Conservation (phyloP, 2,888 invertebrate genomes). For the Notocelia uddmanniana region DNA sequence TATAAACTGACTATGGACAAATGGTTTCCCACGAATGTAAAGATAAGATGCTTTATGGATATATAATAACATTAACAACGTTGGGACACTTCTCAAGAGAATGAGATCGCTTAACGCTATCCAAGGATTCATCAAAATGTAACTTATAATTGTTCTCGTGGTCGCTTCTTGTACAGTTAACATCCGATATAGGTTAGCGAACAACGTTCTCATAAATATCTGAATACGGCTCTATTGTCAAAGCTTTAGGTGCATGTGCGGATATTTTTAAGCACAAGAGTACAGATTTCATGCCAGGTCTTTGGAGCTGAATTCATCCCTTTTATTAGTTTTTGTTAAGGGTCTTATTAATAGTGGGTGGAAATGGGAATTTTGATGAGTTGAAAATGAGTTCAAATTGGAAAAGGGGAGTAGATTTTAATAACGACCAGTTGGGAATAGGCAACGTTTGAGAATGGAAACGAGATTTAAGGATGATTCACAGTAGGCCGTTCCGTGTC, state of each 20-base stretch:
- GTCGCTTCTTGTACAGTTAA: not conserved
- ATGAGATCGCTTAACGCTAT: constrained; percentile 3
- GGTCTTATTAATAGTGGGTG: not conserved
- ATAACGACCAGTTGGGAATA: too few species aligned
- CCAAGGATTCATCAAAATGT: constrained; percentile 17
- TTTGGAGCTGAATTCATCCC: not conserved
- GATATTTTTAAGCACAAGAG: too few species aligned
- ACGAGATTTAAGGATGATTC: too few species aligned
- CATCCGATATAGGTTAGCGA: too few species aligned
- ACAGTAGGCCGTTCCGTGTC: too few species aligned
- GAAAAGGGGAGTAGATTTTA: too few species aligned
- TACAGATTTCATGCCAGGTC: too few species aligned
- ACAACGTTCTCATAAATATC: too few species aligned
- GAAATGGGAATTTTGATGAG: too few species aligned
- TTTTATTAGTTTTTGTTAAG: not conserved
- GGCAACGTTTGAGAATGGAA: too few species aligned
- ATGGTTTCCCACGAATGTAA: constrained; percentile 1
- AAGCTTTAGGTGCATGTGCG: too few species aligned
- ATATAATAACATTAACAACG: not conserved
- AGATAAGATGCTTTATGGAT: constrained; percentile 5
- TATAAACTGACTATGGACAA: not conserved
- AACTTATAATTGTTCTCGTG: not conserved
- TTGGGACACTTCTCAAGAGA: constrained; percentile 6
- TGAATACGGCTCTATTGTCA: too few species aligned
- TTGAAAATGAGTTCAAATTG: not conserved